These are phyloP conservation scores for Cichladusa arquata DNA, from an alignment of 2,113 vertebrate genomes.

Conservation along the genomic window DNA sequence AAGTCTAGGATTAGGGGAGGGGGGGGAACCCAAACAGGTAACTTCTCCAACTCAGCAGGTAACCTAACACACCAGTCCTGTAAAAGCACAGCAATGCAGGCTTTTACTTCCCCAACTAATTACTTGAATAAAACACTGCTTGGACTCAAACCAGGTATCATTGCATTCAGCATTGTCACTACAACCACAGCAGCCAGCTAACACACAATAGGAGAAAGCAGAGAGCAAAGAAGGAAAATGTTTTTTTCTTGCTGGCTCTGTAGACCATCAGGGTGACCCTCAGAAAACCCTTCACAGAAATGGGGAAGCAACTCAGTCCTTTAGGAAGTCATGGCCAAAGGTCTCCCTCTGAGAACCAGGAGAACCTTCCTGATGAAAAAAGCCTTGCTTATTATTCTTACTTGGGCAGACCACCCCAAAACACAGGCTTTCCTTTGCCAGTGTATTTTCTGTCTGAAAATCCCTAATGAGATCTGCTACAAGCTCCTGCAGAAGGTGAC, in stretches of 20 bases:
- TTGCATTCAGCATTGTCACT: slow-evolving; percentile 7
- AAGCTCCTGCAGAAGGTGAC: not conserved
- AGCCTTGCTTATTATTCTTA: not conserved
- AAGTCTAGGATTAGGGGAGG: not conserved
- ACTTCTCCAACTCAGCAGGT: slow-evolving; percentile 18
- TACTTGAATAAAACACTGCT: slow-evolving; percentile 18
- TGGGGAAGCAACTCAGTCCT: not conserved
- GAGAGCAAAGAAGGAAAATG: not conserved
- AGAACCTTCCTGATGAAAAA: not conserved
- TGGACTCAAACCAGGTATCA: slow-evolving; percentile 38
- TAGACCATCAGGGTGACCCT: not conserved
- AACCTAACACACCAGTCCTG: slow-evolving; percentile 28
- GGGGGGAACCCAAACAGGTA: not conserved
- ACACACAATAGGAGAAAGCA: not conserved
- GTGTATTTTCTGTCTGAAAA: not conserved
- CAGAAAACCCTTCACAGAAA: not conserved
- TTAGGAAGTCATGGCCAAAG: not conserved
- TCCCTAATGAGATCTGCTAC: not conserved
- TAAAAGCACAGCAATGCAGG: not conserved
- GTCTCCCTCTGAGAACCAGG: not conserved
- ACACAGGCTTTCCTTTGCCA: not conserved
- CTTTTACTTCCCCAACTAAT: slow-evolving; percentile 41
- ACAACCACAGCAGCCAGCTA: not conserved
- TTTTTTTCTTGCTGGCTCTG: not conserved
- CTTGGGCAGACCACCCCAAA: not conserved